A percentile compares a stretch with the other conserved stretches of the same genome.
phyloP scores from a whole-genome alignment of 2,797 vertebrate genomes.

The Iguana delicatissima region DNA sequence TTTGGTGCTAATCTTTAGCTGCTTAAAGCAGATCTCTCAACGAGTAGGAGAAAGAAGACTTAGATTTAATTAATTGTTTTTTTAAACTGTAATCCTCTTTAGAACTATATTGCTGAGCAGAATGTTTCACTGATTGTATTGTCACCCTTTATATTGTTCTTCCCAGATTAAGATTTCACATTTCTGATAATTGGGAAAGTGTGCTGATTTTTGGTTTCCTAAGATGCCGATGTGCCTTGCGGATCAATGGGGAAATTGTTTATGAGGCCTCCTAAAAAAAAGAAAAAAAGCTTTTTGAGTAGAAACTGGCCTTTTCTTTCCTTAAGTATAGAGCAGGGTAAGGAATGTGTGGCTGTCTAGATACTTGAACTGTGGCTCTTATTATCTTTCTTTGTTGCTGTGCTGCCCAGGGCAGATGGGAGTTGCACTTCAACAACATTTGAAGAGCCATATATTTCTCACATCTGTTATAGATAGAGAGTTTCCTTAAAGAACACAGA shows the following conservation, averaged over 20 bases:
- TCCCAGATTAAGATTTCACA: neutral
- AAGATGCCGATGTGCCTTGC: neutral
- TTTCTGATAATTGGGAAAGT: neutral
- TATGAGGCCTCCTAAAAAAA: neutral
- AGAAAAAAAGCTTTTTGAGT: neutral
- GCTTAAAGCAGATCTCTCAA: conserved; percentile 13
- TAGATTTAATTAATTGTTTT: neutral
- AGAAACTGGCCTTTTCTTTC: neutral
- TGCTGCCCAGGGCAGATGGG: neutral
- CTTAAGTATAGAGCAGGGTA: neutral
- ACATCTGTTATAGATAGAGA: neutral
- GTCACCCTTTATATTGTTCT: neutral
- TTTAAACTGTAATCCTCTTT: neutral
- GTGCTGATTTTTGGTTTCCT: neutral
- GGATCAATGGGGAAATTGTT: neutral
- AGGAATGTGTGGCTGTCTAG: neutral
- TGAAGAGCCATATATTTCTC: neutral
- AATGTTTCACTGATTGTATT: neutral
- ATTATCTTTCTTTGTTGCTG: neutral
- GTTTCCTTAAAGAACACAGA: neutral
- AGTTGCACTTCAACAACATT: neutral
- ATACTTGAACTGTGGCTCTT: neutral
- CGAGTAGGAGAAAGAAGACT: neutral
- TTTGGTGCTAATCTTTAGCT: neutral
- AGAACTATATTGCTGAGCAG: neutral